phyloP scores from a whole-genome alignment of 92 coral and sea anemone genomes.

The Virgularia gustaviana region DNA sequence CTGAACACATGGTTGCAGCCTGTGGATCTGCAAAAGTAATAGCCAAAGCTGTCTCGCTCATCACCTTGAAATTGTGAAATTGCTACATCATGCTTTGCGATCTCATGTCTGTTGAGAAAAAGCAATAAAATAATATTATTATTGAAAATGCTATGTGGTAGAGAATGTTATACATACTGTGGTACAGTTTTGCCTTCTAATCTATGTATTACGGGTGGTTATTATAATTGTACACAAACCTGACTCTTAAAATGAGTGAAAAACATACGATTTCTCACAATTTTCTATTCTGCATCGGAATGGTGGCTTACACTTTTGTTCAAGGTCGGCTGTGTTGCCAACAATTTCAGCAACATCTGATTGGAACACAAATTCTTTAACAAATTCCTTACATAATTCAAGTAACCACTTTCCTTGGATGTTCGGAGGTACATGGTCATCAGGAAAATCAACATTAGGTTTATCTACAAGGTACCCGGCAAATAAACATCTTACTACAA shows the following conservation, averaged over 20 bases:
- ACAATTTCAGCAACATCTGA: background rate
- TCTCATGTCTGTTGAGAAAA: background rate
- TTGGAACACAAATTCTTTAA: background rate
- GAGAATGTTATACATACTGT: too few relatives aligned
- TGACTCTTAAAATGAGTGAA: background rate
- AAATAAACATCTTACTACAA: too few relatives aligned
- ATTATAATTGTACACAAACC: background rate
- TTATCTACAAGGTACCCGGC: too few relatives aligned
- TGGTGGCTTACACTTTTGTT: background rate
- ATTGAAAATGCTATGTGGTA: too few relatives aligned
- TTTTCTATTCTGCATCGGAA: background rate
- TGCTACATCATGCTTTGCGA: background rate
- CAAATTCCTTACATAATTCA: background rate
- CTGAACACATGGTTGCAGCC: background rate
- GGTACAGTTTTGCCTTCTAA: too few relatives aligned
- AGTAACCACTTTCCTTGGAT: background rate
- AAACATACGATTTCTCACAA: too few relatives aligned
- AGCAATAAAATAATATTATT: too few relatives aligned
- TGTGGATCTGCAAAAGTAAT: background rate
- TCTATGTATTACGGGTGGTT: too few relatives aligned
- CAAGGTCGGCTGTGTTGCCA: background rate
- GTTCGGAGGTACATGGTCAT: background rate
- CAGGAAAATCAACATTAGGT: background rate
- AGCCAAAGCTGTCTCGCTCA: background rate
- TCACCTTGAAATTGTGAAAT: background rate